Evolutionary conservation across 1,140 invertebrate species (phyloP).

Genomic region (Charaxes varanes): DNA sequence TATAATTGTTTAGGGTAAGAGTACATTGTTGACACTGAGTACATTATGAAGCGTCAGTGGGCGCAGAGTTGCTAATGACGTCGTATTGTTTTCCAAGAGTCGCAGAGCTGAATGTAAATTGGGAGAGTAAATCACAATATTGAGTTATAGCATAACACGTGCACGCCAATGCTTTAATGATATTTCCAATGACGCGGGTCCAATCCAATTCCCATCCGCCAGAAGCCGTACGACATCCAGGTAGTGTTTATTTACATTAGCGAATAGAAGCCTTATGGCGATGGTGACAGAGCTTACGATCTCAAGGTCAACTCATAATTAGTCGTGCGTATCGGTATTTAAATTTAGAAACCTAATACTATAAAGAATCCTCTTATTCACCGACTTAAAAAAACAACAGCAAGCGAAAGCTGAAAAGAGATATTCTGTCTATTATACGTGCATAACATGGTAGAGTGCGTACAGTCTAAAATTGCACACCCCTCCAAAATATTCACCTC

Average conservation of each 20-base stretch:
- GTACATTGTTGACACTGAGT: too few relatives aligned
- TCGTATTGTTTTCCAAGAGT: too few relatives aligned
- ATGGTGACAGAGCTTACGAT: slow-evolving; percentile 16
- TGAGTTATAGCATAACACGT: slow-evolving; percentile 14
- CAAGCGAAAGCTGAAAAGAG: too few relatives aligned
- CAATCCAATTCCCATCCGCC: slow-evolving; percentile 52
- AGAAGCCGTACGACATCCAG: slow-evolving; percentile 49
- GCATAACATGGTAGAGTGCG: too few relatives aligned
- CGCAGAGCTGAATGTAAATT: slow-evolving; percentile 2
- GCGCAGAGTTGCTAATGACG: too few relatives aligned
- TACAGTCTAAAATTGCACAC: too few relatives aligned
- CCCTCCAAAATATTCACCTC: too few relatives aligned
- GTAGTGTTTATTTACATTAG: slow-evolving; percentile 20
- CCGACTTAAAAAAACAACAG: too few relatives aligned
- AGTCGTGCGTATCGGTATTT: slow-evolving; percentile 7
- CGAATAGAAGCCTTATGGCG: slow-evolving; percentile 48
- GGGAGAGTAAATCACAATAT: slow-evolving; percentile 1
- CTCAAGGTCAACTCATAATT: slow-evolving; percentile 6
- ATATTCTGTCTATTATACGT: too few relatives aligned
- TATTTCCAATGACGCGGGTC: slow-evolving; percentile 52
- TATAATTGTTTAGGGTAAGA: too few relatives aligned
- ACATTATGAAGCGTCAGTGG: too few relatives aligned
- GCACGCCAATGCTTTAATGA: slow-evolving; percentile 44
- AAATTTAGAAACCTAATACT: slow-evolving; percentile 7
- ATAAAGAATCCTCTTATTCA: too few relatives aligned